Percentiles rank a stretch among this genome's conserved stretches.
Conservation (phyloP, 2,888 invertebrate genomes). For the Mythimna lalbum region DNA sequence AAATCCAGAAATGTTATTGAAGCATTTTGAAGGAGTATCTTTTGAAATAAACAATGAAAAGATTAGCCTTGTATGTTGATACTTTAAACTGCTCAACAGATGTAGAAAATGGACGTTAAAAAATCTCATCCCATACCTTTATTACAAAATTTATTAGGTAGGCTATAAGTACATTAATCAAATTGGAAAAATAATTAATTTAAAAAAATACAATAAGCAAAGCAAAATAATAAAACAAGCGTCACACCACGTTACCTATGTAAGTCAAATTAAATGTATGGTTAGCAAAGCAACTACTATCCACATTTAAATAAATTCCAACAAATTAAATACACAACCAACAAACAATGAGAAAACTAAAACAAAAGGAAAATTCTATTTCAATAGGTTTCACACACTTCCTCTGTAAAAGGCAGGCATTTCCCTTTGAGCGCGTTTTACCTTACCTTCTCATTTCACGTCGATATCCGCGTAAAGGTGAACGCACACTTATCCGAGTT, state of each 20-base stretch:
- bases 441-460: slow-evolving; percentile 38
- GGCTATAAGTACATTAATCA: no score
- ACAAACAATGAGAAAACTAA: slow-evolving; percentile 2
- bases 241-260: no score
- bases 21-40: no score
- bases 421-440: slow-evolving; percentile 38
- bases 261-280: not conserved
- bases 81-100: no score
- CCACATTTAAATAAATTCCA: not conserved
- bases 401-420: slow-evolving; percentile 20
- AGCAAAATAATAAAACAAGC: not conserved
- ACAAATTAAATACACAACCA: not conserved
- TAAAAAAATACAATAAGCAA: not conserved
- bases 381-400: slow-evolving; percentile 8
- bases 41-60: no score
- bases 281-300: not conserved
- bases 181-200: no score
- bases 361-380: slow-evolving; percentile 18
- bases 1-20: no score
- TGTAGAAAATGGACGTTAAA: no score
- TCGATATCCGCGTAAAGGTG: slow-evolving; percentile 17
- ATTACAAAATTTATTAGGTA: no score
- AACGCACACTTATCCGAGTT: no score
- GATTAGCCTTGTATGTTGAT: no score
- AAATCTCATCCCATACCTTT: no score